Evolutionary conservation across 2,888 invertebrate species (phyloP).

Genomic region (Melanotus villosus): DNA sequence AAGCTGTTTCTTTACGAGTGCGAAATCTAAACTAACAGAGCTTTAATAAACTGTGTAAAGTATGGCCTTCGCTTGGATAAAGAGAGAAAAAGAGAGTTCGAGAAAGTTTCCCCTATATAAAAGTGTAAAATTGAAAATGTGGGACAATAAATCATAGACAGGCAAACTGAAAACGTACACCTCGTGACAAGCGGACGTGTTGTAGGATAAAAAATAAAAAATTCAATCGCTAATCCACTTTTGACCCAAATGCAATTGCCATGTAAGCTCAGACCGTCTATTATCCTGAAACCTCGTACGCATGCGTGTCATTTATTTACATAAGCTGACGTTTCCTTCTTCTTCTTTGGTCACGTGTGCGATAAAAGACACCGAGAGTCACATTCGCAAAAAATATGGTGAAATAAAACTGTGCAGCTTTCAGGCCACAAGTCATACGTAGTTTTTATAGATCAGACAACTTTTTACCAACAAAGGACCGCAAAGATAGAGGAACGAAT

Average conservation of each 20-base stretch:
- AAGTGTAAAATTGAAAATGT: constrained; percentile 1
- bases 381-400: constrained; percentile 8
- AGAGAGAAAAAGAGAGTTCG: too few relatives aligned
- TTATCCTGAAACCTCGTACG: constrained; percentile 50
- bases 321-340: constrained; percentile 39
- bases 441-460: constrained; percentile 23
- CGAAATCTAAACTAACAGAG: too few relatives aligned
- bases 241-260: constrained; percentile 65
- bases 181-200: constrained; percentile 43
- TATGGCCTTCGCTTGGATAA: too few relatives aligned
- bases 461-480: constrained; percentile 8
- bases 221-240: constrained; percentile 61
- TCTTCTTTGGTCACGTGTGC: constrained; percentile 23
- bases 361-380: constrained; percentile 23
- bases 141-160: constrained; percentile 34
- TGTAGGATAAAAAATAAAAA: constrained; percentile 54
- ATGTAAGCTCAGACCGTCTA: constrained; percentile 61
- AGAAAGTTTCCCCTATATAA: not conserved
- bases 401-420: constrained; percentile 1
- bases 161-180: constrained; percentile 6
- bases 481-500: constrained; percentile 25
- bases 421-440: constrained; percentile 28
- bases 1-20: too few relatives aligned
- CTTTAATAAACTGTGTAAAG: too few relatives aligned
- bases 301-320: constrained; percentile 50